phyloP scores from a whole-genome alignment of 37 sponge, comb jelly and placozoan species.

The Cladorhizidae sp. region DNA sequence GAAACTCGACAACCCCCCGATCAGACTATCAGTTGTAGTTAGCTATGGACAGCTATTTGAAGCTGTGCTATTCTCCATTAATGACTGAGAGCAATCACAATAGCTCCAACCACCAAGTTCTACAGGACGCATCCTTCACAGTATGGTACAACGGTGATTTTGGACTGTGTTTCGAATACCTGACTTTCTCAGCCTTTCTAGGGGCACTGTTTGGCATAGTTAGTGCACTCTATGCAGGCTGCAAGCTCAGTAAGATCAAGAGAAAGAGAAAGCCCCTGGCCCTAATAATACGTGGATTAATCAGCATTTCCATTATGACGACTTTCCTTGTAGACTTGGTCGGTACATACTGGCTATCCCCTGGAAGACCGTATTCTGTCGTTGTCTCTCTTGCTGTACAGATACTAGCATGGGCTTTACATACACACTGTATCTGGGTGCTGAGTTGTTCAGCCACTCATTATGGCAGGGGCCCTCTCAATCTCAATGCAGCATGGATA shows the following conservation, averaged over 20 bases:
- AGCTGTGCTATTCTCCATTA: constrained; percentile 40
- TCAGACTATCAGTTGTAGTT: too few species aligned
- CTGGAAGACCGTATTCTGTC: constrained; percentile 33
- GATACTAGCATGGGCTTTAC: constrained; percentile 39
- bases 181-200: constrained; percentile 12
- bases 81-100: not conserved
- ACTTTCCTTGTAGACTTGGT: constrained; percentile 25
- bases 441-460: constrained; percentile 42
- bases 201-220: constrained; percentile 40
- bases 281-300: constrained; percentile 10
- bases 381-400: constrained; percentile 15
- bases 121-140: constrained; percentile 25
- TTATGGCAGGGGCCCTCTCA: constrained; percentile 62
- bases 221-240: constrained; percentile 58
- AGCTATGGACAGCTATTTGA: constrained; percentile 23
- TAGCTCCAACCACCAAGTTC: not conserved
- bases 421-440: constrained; percentile 17
- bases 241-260: constrained; percentile 1
- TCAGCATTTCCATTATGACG: constrained; percentile 16
- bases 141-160: constrained; percentile 61
- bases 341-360: constrained; percentile 32
- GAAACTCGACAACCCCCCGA: too few species aligned
- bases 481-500: constrained; percentile 57
- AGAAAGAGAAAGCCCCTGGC: constrained; percentile 38
- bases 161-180: constrained; percentile 65